Base-by-base conservation (phyloP, 2,888 invertebrate species). In the Drosophila quinaria region DNA sequence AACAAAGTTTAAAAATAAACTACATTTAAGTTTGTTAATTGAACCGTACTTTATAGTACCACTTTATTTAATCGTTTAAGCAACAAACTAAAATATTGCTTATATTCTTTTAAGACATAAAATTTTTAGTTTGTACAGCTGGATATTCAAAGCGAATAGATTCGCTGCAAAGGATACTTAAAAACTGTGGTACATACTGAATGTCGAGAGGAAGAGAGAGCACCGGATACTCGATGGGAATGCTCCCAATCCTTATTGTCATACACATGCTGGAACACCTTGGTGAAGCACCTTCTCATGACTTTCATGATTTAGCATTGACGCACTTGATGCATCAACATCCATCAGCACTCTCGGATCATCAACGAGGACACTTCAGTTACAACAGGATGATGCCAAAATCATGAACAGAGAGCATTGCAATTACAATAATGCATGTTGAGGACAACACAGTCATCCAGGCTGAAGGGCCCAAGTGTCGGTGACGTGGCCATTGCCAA, bases 401-500 rank as follows among this genome's bases (percentile, higher is more conserved):
- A 61, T 39, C 59, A 64, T 29, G 62, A 29, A 1, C 35, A 25
- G 31, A 52, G 50, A 56, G 51, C 60, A 71, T 63, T 71, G 82
- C 79, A 80, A 80, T 80, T 80, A 80, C 80, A 80, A 80, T 81
- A 80, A 80, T 80, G 75, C 74, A 74, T 61, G 56, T 41, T 33
- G 63, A 49, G 49, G 22, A 66, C 66, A 76, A 60, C 61, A 64
- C 33, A 47, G 76, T 60, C 70, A 62, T 71, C 62, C 41, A 60
- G 37, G 58, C 54, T 67, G 67, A 75, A 46, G 77, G 66, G 37
- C 31, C 59, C 68, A 73, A 74, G 77, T 76, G 74, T 70, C 60
- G 65, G 52, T 71, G 74, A 61, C 71, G 66, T 51, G 55, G 52
- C 56, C 54, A 55, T 39, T 51, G 51, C 46, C 25, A 25, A 25